Base-by-base conservation (phyloP, 2,113 vertebrate species). In the Rhabdomys dilectus region DNA sequence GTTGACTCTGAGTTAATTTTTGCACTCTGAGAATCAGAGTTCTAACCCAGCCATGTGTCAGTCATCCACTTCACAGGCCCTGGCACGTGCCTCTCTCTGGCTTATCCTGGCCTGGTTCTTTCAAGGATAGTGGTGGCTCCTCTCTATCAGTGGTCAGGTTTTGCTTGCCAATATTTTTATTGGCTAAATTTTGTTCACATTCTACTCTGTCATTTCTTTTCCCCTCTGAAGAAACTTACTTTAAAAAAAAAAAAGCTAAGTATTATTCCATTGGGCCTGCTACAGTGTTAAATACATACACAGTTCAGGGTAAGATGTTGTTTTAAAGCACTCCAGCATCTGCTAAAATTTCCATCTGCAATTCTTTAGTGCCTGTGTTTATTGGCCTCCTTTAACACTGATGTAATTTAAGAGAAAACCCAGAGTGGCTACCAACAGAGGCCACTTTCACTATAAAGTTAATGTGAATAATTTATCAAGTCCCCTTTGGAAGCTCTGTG, bases 401-500 rank as follows among this genome's bases (percentile, higher is more conserved):
- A 93, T 78, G 8, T 31, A 86, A 39, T 93, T 89, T 84, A 95
- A 91, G 53, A 22, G 10, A 66, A 80, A 92, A 78, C 68, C 60
- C 66, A 77, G 77, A 62, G 53, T 58, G 45, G 3, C 8, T 48
- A 51, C 51, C n/a, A 58, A 13, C 45, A 68, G 81, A 34, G 53
- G 21, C n/a, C 84, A 26, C 21, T 84, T 93, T 84, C 7, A 48
- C 39, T 87, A 5, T 73, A 80, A 93, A 68, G 45, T 89, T 88
- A 72, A 76, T 51, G 0, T 89, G 60, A 80, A 58, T 85, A 94
- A 68, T 92, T 75, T 56, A 62, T 68, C 16, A 80, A 75, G 21
- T 31, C 94, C 88, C 68, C 93, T 22, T 36, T 78, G 45, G 39
- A 93, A 45, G 62, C 22, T 78, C 39, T 78, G 36, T 12, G 80